Conservation (phyloP, 2,888 invertebrate genomes). For the Cryptocephalus moraei region DNA sequence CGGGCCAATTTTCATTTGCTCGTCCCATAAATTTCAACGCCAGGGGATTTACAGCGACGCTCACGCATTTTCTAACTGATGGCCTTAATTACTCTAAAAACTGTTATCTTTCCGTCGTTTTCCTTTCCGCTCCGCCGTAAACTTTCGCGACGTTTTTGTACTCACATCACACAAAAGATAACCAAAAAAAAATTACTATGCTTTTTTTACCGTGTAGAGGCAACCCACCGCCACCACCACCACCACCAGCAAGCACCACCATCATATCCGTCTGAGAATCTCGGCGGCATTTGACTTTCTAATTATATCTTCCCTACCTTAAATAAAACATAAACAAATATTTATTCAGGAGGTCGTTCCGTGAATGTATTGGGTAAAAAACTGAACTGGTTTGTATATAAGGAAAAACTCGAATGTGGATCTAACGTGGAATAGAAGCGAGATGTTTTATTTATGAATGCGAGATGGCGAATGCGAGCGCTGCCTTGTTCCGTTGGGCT, state of each 20-base stretch:
- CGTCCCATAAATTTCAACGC: no score
- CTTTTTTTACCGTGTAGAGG: no score
- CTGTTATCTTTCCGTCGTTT: no score
- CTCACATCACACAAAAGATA: no score
- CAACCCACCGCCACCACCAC: no score
- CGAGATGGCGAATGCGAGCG: constrained; percentile 6
- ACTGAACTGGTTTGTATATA: constrained; percentile 11
- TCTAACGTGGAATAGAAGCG: constrained; percentile 13
- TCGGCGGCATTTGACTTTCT: constrained; percentile 23
- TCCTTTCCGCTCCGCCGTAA: no score
- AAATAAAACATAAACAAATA: constrained; percentile 32
- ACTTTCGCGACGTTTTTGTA: no score
- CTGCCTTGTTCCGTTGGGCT: constrained; percentile 3
- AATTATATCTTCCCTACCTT: constrained; percentile 24
- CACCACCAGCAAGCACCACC: constrained; percentile 2
- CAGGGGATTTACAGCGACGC: no score
- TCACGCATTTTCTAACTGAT: no score
- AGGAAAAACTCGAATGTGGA: constrained; percentile 13
- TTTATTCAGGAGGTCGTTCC: constrained; percentile 24
- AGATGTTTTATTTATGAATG: constrained; percentile 18
- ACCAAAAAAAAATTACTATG: no score
- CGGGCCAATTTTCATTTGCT: no score
- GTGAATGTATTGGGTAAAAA: constrained; percentile 12
- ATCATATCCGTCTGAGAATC: constrained; percentile 23
- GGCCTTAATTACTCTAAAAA: no score